Percentiles rank a stretch among this genome's conserved stretches.
These are phyloP conservation scores for Camelus bactrianus DNA, from an alignment of 2,113 vertebrate genomes.

Conservation along the genomic window DNA sequence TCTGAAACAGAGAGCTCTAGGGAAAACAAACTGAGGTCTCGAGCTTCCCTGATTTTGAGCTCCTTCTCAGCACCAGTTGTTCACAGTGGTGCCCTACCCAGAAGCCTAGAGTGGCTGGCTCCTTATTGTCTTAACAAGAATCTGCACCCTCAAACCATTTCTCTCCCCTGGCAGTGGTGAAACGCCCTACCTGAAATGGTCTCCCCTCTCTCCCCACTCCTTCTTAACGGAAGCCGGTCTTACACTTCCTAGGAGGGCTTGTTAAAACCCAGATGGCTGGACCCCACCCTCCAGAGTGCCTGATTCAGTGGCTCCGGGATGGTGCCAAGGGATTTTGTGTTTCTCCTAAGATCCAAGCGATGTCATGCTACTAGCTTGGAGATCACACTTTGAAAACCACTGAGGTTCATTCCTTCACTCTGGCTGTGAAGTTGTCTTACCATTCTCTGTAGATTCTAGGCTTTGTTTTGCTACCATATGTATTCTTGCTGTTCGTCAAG, in stretches of 20 bases:
- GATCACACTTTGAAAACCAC: not conserved
- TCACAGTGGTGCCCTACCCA: rapidly evolving
- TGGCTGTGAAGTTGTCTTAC: not conserved
- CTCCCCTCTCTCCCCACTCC: not conserved
- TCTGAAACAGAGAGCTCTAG: not conserved
- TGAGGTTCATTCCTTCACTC: rapidly evolving
- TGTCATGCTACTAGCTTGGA: rapidly evolving
- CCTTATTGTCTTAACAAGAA: not conserved
- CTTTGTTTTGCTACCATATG: not conserved
- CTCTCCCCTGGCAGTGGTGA: not conserved
- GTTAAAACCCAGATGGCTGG: not conserved
- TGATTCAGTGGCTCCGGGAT: not conserved
- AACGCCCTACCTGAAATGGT: not conserved
- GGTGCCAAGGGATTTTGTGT: not conserved
- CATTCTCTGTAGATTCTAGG: rapidly evolving
- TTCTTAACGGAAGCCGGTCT: not conserved
- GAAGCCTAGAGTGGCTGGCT: rapidly evolving
- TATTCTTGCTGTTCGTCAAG: not conserved
- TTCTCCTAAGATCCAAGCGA: not conserved
- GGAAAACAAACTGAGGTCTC: not conserved
- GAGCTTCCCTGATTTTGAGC: rapidly evolving
- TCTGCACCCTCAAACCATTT: not conserved
- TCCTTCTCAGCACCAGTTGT: not conserved
- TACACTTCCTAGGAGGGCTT: not conserved
- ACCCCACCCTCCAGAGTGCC: not conserved